Evolutionary conservation across 2,888 invertebrate species (phyloP).

Genomic region (Eupithecia abbreviata): DNA sequence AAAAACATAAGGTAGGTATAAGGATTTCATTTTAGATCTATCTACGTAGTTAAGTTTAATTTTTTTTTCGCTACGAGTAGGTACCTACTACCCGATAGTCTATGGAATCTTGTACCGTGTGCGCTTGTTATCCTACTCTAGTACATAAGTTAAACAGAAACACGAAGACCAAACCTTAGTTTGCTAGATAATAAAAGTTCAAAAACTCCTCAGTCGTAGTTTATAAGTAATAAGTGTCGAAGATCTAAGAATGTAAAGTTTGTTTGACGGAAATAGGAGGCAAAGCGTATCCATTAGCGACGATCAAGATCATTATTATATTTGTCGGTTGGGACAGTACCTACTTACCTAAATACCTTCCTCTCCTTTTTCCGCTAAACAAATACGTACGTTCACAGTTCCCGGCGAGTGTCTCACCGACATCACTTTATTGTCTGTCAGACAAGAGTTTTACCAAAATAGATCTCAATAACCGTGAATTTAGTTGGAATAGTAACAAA

Average conservation of each 20-base stretch:
- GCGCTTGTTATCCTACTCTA: background rate
- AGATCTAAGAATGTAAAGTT: conserved; percentile 2
- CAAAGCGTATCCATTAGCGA: background rate
- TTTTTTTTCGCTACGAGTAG: no score
- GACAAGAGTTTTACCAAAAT: conserved; percentile 31
- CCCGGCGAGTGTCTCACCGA: background rate
- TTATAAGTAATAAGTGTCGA: conserved; percentile 66
- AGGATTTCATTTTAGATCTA: no score
- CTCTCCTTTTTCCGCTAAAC: background rate
- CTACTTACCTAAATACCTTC: background rate
- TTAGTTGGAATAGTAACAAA: conserved; percentile 15
- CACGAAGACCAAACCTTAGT: conserved; percentile 67
- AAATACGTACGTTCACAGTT: background rate
- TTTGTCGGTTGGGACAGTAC: background rate
- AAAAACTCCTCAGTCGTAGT: conserved; percentile 79
- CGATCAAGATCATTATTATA: background rate
- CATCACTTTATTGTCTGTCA: conserved; percentile 1
- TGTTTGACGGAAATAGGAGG: background rate
- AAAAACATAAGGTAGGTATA: no score
- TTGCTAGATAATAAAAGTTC: conserved; percentile 72
- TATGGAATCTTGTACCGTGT: background rate
- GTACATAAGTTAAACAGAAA: conserved; percentile 61
- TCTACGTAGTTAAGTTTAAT: no score
- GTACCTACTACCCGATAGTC: background rate
- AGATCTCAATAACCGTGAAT: conserved; percentile 11